Conservation (phyloP, 2,888 invertebrate genomes). For the Nebria salina region DNA sequence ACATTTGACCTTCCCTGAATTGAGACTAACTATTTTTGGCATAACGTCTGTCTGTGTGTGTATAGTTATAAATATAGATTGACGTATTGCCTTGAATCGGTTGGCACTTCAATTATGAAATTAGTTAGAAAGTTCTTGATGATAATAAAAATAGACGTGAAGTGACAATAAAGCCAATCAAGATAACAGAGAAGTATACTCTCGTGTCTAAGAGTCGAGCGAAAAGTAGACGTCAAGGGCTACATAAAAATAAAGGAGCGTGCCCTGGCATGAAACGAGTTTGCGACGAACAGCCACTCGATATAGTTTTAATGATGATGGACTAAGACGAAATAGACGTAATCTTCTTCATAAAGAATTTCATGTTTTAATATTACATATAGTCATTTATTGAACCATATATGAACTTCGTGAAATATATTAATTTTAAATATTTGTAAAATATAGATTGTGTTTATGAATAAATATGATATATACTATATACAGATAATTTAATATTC, state of each 20-base stretch:
- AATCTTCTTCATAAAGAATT: too few relatives aligned
- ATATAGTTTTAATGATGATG: slow-evolving; percentile 40
- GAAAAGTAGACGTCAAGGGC: slow-evolving; percentile 5
- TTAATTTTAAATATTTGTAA: too few relatives aligned
- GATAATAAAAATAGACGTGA: slow-evolving; percentile 36
- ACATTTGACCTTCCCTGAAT: too few relatives aligned
- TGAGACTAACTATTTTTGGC: too few relatives aligned
- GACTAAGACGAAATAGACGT: slow-evolving; percentile 10
- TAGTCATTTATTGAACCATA: too few relatives aligned
- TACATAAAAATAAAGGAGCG: background rate
- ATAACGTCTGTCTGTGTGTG: too few relatives aligned
- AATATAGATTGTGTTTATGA: too few relatives aligned
- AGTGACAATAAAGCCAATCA: slow-evolving; percentile 44
- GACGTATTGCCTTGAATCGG: slow-evolving; percentile 13
- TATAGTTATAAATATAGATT: too few relatives aligned
- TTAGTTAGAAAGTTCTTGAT: slow-evolving; percentile 33
- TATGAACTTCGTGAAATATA: too few relatives aligned
- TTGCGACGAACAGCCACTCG: slow-evolving; percentile 19
- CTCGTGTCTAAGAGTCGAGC: slow-evolving; percentile 20
- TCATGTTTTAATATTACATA: too few relatives aligned
- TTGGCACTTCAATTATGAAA: slow-evolving; percentile 40
- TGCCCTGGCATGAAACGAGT: background rate
- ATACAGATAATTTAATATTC: too few relatives aligned
- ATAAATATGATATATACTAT: too few relatives aligned
- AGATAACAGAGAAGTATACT: slow-evolving; percentile 36